Percentiles rank a stretch among this genome's conserved stretches.
These are phyloP conservation scores for Eristalis intricaria DNA, from an alignment of 2,888 invertebrate genomes.

Conservation along the genomic window DNA sequence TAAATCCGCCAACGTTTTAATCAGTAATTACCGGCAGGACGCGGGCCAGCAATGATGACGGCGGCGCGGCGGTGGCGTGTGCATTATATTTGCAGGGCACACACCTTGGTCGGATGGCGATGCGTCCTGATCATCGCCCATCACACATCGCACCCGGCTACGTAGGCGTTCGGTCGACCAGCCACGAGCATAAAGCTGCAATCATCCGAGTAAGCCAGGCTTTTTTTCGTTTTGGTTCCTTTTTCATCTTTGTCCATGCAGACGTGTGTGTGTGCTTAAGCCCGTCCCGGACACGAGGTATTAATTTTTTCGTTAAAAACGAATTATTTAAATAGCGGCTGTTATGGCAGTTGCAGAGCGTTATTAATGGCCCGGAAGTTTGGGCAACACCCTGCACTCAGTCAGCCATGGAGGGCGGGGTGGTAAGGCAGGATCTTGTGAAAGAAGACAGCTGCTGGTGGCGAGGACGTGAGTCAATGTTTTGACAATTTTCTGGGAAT, in stretches of 20 bases:
- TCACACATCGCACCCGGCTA: background rate
- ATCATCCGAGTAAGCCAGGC: background rate
- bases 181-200: background rate
- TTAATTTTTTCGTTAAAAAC: conserved; percentile 27
- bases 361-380: conserved; percentile 12
- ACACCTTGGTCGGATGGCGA: background rate
- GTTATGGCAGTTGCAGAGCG: conserved; percentile 16
- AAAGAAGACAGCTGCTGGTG: background rate
- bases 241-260: background rate
- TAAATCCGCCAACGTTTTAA: background rate
- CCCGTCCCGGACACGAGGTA: conserved; percentile 2
- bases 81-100: background rate
- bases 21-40: background rate
- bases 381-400: background rate
- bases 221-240: background rate
- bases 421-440: background rate
- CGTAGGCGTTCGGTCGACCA: background rate
- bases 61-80: background rate
- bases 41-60: background rate
- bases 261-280: background rate
- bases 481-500: background rate
- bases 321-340: conserved; percentile 9
- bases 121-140: background rate
- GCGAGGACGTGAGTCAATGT: background rate
- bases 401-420: too few relatives aligned